Percentiles rank a stretch among this genome's conserved stretches.
These are phyloP conservation scores for Sarcophaga bullata DNA, from an alignment of 1,140 invertebrate genomes.

Conservation along the genomic window DNA sequence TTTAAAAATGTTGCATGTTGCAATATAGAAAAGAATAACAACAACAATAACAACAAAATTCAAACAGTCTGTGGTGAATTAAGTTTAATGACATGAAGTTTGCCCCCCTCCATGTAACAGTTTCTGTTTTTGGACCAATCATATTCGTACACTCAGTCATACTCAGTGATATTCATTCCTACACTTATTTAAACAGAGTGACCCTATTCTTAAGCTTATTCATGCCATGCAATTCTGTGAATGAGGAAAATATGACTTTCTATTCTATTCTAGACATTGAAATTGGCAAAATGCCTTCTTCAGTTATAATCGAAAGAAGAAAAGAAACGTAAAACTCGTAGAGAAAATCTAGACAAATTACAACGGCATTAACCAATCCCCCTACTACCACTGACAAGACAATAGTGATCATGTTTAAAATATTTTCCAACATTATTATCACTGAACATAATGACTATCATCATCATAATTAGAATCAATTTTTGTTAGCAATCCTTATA, in stretches of 20 bases:
- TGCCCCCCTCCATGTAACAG: neutral
- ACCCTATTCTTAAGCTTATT: no score
- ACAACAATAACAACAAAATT: neutral
- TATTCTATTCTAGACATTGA: neutral
- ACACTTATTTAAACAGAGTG: no score
- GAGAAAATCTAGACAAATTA: neutral
- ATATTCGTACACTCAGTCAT: neutral
- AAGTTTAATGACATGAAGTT: neutral
- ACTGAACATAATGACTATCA: neutral
- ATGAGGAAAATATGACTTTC: no score
- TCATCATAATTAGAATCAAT: no score
- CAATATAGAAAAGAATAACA: neutral
- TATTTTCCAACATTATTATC: neutral
- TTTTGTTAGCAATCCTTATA: no score
- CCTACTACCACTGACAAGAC: neutral
- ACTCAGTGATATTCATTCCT: neutral
- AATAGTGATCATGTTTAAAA: neutral
- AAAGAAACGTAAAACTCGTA: neutral
- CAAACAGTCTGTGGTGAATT: neutral
- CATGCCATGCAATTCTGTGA: no score
- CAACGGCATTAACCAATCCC: neutral
- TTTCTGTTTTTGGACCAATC: neutral
- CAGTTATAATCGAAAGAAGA: neutral
- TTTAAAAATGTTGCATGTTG: neutral
- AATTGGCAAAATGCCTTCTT: constrained; percentile 14